Percentiles rank a stretch among this genome's conserved stretches.
phyloP scores from a whole-genome alignment of 2,888 invertebrate genomes.

The Hymenopus coronatus region DNA sequence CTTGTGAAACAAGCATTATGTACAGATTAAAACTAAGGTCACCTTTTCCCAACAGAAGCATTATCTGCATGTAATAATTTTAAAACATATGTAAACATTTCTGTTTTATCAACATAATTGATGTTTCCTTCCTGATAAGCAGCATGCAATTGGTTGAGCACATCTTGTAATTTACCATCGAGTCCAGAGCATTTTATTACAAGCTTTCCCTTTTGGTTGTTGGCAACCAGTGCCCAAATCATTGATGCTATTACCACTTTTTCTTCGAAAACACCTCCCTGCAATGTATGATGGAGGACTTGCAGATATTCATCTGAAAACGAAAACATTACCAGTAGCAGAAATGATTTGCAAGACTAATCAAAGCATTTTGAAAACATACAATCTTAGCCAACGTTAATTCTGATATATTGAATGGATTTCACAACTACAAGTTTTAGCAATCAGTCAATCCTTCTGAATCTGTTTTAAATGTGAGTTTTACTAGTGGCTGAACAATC shows the following conservation, averaged over 20 bases:
- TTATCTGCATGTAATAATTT: slow-evolving; percentile 21
- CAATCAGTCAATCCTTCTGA: too few species aligned
- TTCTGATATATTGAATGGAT: too few species aligned
- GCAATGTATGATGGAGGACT: slow-evolving; percentile 48
- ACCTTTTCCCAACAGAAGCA: not conserved
- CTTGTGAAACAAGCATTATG: not conserved
- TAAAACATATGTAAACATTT: slow-evolving; percentile 18
- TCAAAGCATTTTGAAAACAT: too few species aligned
- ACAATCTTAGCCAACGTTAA: too few species aligned
- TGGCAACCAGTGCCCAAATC: slow-evolving; percentile 66
- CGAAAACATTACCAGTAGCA: not conserved
- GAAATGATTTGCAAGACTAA: not conserved
- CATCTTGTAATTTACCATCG: slow-evolving; percentile 49
- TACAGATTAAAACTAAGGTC: not conserved
- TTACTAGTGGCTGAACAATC: too few species aligned
- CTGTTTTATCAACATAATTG: slow-evolving; percentile 7
- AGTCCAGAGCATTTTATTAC: slow-evolving; percentile 53
- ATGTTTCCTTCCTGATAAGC: not conserved
- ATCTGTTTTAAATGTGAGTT: too few species aligned
- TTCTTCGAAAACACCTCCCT: slow-evolving; percentile 48
- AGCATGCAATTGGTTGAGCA: slow-evolving; percentile 44
- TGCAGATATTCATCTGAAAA: slow-evolving; percentile 51
- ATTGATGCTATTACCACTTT: slow-evolving; percentile 53
- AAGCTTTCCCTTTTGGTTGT: slow-evolving; percentile 65
- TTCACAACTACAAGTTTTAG: too few species aligned